Evolutionary conservation across 1,140 invertebrate genomes (phyloP), one percentile per base, ranked within the genome.

Genomic region (Microplitis mediator): DNA sequence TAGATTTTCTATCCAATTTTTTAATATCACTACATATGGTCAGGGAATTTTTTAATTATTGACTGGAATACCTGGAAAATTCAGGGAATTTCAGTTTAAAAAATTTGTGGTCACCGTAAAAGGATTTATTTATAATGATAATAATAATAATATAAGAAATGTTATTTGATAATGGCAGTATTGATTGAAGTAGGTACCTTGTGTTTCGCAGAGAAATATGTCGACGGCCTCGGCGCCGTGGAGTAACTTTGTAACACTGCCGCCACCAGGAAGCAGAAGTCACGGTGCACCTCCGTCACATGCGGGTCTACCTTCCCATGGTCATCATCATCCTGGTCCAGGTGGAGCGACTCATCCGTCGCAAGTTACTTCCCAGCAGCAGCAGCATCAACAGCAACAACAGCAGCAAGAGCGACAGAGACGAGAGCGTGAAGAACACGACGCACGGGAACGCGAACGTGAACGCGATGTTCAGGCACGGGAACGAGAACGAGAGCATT

Each of bases 101-200:
- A 23, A 23, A 6, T 45, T 6, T 11, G 0, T 45, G 11, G 6
- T 45, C 11, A 9, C 3, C 6, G 8, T 11, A 45, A 45, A 5
- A 45, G 39, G 3, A 45, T 45, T 45, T 8, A 9, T 45, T 6
- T 9, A 9, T 45, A 39, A 39, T 39, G 2, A 39, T 8, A 39
- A 11, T 54, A 16, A 54, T 54, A 54, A n/a, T n/a, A 54, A 14
- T 1, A 4, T 13, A 50, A 2, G 14, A 5, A 67, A 56, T 51
- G 34, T 71, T 34, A 31, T 52, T 23, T 14, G 23, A 64, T 70
- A 14, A 71, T 71, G 82, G 79, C 82, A 84, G 80, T 84, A 81
- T 85, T 85, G 79, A 87, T 85, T 85, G 84, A 86, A 85, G 82
- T 85, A 86, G 84, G 80, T 83, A 77, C 82, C 81, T 86, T 85